Conservation (phyloP, 2,797 vertebrate genomes). For the Leptoclinus maculatus region DNA sequence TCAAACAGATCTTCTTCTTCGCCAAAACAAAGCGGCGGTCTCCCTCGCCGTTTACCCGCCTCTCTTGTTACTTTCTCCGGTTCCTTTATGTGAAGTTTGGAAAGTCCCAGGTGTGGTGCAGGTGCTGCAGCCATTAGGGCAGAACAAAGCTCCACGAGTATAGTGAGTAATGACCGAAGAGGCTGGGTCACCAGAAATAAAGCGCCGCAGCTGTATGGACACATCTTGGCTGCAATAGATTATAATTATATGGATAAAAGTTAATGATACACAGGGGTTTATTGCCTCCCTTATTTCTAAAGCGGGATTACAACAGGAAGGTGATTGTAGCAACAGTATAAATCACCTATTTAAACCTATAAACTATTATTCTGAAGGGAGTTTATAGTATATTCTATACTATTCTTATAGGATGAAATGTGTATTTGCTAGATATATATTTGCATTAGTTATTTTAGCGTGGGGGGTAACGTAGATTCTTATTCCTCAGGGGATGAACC, state of each 20-base stretch:
- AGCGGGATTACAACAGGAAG: background rate
- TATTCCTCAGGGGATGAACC: background rate
- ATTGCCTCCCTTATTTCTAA: background rate
- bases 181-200: background rate
- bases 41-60: background rate
- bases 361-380: background rate
- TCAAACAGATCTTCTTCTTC: slow-evolving; percentile 4
- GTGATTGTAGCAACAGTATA: background rate
- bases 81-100: background rate
- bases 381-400: background rate
- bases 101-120: slow-evolving; percentile 31
- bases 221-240: background rate
- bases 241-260: slow-evolving; percentile 23
- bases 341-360: background rate
- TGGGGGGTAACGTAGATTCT: background rate
- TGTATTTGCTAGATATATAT: background rate
- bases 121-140: background rate
- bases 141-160: background rate
- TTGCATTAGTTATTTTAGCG: background rate
- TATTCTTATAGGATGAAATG: background rate
- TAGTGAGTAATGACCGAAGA: slow-evolving; percentile 5
- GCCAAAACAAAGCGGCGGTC: slow-evolving; percentile 25
- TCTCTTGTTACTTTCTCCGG: background rate
- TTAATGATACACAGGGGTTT: slow-evolving; percentile 20
- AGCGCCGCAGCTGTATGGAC: background rate